Base-by-base conservation (phyloP, 2,888 invertebrate species). In the Theristus sp. region DNA sequence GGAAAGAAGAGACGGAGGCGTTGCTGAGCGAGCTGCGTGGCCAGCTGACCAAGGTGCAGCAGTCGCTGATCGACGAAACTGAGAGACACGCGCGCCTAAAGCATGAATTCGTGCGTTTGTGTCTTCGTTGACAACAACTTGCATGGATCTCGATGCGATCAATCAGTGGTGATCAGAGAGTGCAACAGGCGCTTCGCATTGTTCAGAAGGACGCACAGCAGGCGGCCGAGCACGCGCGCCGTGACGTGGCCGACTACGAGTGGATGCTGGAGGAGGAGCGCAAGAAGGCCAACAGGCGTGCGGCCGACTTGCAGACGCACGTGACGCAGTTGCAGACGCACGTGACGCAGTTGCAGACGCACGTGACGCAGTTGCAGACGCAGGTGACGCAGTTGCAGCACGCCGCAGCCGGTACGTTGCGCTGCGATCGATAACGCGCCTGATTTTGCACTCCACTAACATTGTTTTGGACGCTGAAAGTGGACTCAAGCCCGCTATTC, bases 221-320 rank as follows among this genome's bases (percentile, higher is more conserved):
- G 49, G 3, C 22, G 49, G 49, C 38, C 2, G 47, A 47, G 27
- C 6, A 22, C 22, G 49, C 58, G 28, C 31, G 26, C 28, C 6
- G 24, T 10, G 47, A 47, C 49, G 58, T 29, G 49, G 49, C 6
- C 27, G 58, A 58, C 29, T 58, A 28, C 58, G 49, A 58, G 49
- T 58, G 47, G 49, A 27, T 58, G 58, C 27, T 58, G 58, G 49
- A 58, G 58, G 58, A 47, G 29, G 58, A 58, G 58, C 22, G 26
- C 24, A n/a, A 24, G n/a, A 20, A 10, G 1, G 22, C 25, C 17
- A n/a, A 1, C 25, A 13, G 6, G 24, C 31, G 25, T 2, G 38
- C 27, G 27, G 22, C 3, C 6, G 54, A 54, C 13, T 13, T 54
- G 54, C 26, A 54, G 13, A n/a, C 6, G 24, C 20, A 10, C 10